Evolutionary conservation across 2,888 invertebrate genomes (phyloP), one percentile per base, ranked within the genome.

Genomic region (Mythimna vitellina): DNA sequence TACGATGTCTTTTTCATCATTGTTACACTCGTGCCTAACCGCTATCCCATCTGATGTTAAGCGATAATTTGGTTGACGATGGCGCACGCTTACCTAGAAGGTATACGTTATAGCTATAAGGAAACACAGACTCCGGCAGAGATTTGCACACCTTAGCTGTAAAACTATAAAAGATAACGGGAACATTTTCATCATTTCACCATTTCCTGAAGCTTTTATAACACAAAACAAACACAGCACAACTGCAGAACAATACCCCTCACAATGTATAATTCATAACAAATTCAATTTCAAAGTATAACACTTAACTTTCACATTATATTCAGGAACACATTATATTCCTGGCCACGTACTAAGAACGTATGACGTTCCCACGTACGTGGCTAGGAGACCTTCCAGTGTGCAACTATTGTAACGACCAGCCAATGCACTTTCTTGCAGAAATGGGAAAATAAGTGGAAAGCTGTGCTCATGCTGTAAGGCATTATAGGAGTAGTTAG

Each of bases 371-470:
- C 46, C 4, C 35, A 53, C 14, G 60, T 57, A 66, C 70, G 62
- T 74, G 68, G 22, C 25, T 60, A 53, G 67, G 57, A 73, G 71
- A 76, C 42, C 69, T 65, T 29, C 29, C 3, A 65, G 70, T 79
- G 80, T 83, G 69, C 69, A 46, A 65, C 17, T 12, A 35, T 54
- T 65, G 14, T 73, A 76, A 78, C 66, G 57, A 62, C 53, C 46
- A 70, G 17, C 32, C 65, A 81, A 84, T 76, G 81, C 78, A 80
- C 67, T 76, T 60, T 54, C 76, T 70, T 73, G 68, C 62, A 71
- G 75, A 83, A 83, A 88, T 83, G 81, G 82, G 85, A 82, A 82
- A 87, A 85, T 78, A 57, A 58, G 63, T 77, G 32, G 17, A 56
- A 22, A 42, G 56, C 32, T 67, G 38, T 61, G 57, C 49, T 56